Evolutionary conservation across 1,140 invertebrate genomes (phyloP).

Genomic region (Holcopasites calliopsidis): DNA sequence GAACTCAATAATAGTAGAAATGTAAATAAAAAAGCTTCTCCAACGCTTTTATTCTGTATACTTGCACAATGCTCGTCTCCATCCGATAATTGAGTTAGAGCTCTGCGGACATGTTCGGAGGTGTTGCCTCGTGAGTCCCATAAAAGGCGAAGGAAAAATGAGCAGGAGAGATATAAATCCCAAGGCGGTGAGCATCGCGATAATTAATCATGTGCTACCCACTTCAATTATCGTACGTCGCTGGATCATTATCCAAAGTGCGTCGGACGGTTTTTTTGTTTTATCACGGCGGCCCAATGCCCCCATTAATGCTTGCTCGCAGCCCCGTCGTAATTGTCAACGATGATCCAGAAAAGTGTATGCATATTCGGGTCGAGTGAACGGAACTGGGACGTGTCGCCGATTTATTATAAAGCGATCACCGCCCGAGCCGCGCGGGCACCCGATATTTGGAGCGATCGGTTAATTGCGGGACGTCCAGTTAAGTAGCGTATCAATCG

Average conservation of each 20-base stretch:
- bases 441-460: slow-evolving; percentile 32
- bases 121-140: no score
- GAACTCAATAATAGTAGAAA: no score
- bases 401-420: slow-evolving; percentile 42
- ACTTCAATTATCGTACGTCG: not conserved
- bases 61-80: no score
- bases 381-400: slow-evolving; percentile 31
- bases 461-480: slow-evolving; percentile 33
- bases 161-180: not conserved
- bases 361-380: slow-evolving; percentile 30
- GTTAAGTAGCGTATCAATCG: slow-evolving; percentile 35
- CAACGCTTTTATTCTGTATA: no score
- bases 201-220: not conserved
- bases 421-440: not conserved
- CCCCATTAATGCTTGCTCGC: not conserved
- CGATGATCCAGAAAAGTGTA: slow-evolving; percentile 27
- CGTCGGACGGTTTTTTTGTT: not conserved
- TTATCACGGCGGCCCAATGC: not conserved
- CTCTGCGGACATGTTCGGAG: no score
- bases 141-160: not conserved
- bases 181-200: not conserved
- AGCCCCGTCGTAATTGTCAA: slow-evolving; percentile 34
- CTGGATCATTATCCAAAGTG: slow-evolving; percentile 24
- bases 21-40: no score
- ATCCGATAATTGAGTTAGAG: no score